phyloP scores from a whole-genome alignment of 2,113 vertebrate genomes.

The Panthera tigris region DNA sequence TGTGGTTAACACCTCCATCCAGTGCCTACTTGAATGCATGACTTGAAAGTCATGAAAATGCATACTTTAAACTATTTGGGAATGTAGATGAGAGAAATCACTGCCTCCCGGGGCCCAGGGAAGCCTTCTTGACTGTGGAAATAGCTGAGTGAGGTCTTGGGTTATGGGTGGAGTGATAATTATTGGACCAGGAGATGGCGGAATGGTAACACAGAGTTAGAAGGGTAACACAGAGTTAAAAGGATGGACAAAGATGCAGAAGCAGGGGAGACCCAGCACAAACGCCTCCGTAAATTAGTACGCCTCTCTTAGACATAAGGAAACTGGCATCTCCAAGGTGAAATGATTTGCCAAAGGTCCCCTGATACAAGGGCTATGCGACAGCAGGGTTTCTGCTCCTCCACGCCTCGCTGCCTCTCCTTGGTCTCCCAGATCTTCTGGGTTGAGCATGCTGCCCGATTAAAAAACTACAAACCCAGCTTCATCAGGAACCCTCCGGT shows the following conservation, averaged over 20 bases:
- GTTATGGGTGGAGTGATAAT: background rate
- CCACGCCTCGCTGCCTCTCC: rapidly evolving
- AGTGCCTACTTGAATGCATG: background rate
- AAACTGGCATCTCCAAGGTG: background rate
- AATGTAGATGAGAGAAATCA: constrained; percentile 1
- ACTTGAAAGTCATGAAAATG: background rate
- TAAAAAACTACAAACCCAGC: background rate
- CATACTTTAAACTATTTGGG: background rate
- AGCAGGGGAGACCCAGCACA: background rate
- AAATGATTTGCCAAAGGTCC: background rate
- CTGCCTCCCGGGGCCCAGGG: background rate
- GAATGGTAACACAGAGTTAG: background rate
- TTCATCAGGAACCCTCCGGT: background rate
- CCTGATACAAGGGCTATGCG: background rate
- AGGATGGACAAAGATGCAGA: background rate
- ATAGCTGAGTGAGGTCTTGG: background rate
- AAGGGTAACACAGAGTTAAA: background rate
- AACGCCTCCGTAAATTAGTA: background rate
- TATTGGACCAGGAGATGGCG: background rate
- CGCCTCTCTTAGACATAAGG: background rate
- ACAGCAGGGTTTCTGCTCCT: background rate
- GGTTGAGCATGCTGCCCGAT: rapidly evolving
- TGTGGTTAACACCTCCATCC: background rate
- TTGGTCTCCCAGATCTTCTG: background rate
- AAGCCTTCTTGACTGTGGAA: constrained; percentile 41